Evolutionary conservation across 2,113 vertebrate genomes (phyloP), one percentile per base, ranked within the genome.

Genomic region (Neotragus pygmaeus): DNA sequence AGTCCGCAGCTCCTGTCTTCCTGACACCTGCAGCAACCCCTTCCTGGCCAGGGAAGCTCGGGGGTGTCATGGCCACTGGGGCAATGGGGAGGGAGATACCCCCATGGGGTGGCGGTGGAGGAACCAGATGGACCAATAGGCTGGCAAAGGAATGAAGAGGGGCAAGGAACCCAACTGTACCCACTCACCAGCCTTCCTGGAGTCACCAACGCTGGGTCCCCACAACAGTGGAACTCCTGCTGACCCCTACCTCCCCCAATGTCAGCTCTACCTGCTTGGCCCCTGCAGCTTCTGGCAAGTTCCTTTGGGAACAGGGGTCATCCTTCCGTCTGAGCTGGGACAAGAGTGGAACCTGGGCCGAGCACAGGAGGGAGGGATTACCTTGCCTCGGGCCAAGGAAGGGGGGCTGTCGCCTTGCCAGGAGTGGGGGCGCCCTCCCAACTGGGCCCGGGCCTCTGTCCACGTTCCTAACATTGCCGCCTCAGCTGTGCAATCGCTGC

Each of bases 401-500:
- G 60, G 5, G 19, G 19, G 55, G 47, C 33, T 19, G 66, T 5
- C 0, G 3, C 78, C 1, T 2, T 13, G 47, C 47, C 30, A 12
- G 1, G 78, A 43, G 43, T 15, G 2, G 13, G 4, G 1, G 64
- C 7, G 16, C 3, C 49, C 60, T 1, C 12, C 45, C 95, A 97
- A 97, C 43, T 2, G 3, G 53, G 39, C 55, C 58, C 0, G 1
- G 86, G 60, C n/a, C 98, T 96, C 98, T 95, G 75, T 78, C 98
- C 95, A 98, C 75, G 92, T 86, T 96, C 85, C 98, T 93, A 97
- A 98, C 95, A 33, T 17, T 95, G 97, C 98, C 98, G 96, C 98
- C 98, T 98, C 97, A 97, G 95, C 98, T 99, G 99, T 99, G 99
- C 99, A 99, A 99, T 98, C 98, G 98, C 98, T 97, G 98, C 98